Evolutionary conservation across 1,140 invertebrate genomes (phyloP).

Genomic region (Babylonia areolata): DNA sequence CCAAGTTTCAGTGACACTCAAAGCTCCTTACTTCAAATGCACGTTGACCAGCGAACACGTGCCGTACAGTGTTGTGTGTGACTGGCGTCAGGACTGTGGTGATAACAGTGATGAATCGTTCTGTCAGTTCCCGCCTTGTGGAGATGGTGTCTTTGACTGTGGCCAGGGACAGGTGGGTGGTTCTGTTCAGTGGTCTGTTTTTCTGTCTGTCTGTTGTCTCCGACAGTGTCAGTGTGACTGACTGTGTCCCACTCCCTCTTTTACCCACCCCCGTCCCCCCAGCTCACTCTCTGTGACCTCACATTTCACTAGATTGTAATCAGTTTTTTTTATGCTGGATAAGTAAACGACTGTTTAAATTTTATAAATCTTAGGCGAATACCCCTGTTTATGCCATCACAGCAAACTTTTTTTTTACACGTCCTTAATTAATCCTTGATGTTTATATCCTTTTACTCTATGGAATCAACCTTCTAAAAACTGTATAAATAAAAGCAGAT

Average conservation of each 20-base stretch:
- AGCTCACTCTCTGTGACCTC: too few relatives aligned
- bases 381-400: too few relatives aligned
- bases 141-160: neutral
- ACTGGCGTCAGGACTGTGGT: neutral
- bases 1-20: neutral
- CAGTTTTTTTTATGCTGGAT: too few relatives aligned
- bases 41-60: neutral
- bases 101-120: constrained; percentile 1
- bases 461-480: too few relatives aligned
- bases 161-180: neutral
- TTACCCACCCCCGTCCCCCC: neutral
- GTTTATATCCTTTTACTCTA: too few relatives aligned
- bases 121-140: neutral
- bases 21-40: neutral
- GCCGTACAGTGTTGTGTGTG: constrained; percentile 13
- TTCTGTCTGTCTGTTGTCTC: neutral
- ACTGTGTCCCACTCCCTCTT: neutral
- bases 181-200: neutral
- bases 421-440: too few relatives aligned
- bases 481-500: too few relatives aligned
- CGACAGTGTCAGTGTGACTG: neutral
- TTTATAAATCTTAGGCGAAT: too few relatives aligned
- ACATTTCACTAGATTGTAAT: too few relatives aligned
- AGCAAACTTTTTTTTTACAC: too few relatives aligned
- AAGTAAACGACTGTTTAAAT: too few relatives aligned